phyloP scores from a whole-genome alignment of 2,113 vertebrate genomes.

The Chiloscyllium plagiosum region DNA sequence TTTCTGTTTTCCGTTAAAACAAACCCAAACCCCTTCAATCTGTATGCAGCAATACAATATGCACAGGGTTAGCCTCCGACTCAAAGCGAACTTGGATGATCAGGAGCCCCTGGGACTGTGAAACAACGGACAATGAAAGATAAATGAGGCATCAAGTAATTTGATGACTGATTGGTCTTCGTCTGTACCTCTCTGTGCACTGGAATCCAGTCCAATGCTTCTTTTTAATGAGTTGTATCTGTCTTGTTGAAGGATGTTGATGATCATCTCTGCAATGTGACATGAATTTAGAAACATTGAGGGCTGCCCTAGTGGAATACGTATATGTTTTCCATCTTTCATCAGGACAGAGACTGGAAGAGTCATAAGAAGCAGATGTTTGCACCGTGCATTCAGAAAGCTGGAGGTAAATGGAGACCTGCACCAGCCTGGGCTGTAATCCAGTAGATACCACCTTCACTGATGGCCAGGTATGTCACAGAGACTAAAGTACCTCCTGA shows the following conservation, averaged over 20 bases:
- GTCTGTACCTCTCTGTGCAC: neutral
- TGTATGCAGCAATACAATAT: neutral
- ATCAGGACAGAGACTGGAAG: neutral
- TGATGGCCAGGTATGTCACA: too few species aligned
- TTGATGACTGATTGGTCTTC: neutral
- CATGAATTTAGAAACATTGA: neutral
- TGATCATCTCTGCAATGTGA: neutral
- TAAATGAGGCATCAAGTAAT: conserved; percentile 28
- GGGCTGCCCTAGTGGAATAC: neutral
- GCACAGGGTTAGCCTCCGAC: neutral
- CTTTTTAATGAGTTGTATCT: conserved; percentile 1
- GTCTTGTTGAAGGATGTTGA: conserved; percentile 32
- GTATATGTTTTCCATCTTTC: neutral
- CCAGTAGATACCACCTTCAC: neutral
- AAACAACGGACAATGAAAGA: neutral
- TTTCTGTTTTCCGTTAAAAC: too few species aligned
- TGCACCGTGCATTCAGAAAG: neutral
- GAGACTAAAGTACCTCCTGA: too few species aligned
- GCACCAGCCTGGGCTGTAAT: neutral
- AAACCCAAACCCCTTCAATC: neutral
- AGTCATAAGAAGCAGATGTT: neutral
- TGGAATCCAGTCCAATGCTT: neutral
- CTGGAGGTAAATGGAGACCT: neutral
- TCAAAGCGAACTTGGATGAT: neutral
- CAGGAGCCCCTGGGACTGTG: neutral